These are phyloP conservation scores for Acropternis orthonyx DNA, from an alignment of 2,797 vertebrate species.

Conservation along the genomic window DNA sequence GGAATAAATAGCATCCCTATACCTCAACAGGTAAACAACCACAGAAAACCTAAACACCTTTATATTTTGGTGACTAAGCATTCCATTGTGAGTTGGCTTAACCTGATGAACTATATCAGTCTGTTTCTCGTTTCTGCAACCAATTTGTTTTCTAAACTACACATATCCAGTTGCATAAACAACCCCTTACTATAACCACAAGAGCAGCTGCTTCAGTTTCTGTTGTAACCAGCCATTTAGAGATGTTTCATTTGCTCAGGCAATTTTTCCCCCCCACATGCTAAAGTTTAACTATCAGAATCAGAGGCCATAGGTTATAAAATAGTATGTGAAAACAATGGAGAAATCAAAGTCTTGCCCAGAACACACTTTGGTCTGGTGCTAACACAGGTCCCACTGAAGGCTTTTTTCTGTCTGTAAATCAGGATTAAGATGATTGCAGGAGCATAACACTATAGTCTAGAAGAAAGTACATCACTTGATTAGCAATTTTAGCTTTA, in stretches of 20 bases:
- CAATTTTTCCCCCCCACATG: not conserved
- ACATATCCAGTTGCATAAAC: not conserved
- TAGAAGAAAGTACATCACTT: not conserved
- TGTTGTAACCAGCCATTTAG: not conserved
- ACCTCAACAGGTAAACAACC: not conserved
- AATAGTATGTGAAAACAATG: not conserved
- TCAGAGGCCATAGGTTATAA: not conserved
- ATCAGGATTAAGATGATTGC: not conserved
- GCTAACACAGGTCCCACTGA: not conserved
- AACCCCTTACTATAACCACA: not conserved
- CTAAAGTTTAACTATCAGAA: not conserved
- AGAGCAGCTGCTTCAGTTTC: not conserved
- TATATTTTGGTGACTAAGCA: not conserved
- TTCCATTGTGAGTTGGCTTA: not conserved
- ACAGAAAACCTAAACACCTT: not conserved
- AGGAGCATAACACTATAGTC: not conserved
- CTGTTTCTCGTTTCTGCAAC: not conserved
- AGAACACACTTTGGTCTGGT: not conserved
- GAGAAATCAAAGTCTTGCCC: not conserved
- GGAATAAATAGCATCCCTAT: not conserved
- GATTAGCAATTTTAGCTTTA: slow-evolving; percentile 9
- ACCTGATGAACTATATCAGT: not conserved
- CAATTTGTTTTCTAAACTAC: not conserved
- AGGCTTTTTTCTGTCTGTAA: not conserved
- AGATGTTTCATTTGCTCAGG: not conserved